Base-by-base conservation (phyloP, 2,797 vertebrate species). In the Cuniculus paca region DNA sequence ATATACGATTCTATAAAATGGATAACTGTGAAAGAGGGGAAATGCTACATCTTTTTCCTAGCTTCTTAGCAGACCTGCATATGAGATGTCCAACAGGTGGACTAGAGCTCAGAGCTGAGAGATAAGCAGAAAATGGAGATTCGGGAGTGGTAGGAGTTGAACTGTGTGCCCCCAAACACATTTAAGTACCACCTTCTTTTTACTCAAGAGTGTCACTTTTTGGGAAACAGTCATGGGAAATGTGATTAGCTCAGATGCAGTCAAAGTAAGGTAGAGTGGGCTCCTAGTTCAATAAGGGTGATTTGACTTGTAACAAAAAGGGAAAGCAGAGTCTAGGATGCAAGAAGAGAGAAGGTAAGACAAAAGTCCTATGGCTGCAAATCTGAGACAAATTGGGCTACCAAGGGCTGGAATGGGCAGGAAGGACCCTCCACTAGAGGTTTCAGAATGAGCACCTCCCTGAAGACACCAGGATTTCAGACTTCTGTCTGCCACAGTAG, bases 71-170 rank as follows among this genome's bases (percentile, higher is more conserved):
- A 56, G 26, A 50, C 34, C 65, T 48, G 81, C 61, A n/a, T 3
- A 4, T 28, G 8, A 95, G 36, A 90, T 75, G 58, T 39, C 77
- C 75, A 79, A 65, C n/a, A 75, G 60, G 34, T 24, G 2, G 14
- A 1, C 48, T 90, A 54, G 56, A 63, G 19, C 13, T 90, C 65
- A 80, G 14, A 68, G 88, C 42, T 36, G 72, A 77, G 74, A 26
- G 22, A 82, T 65, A 45, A 97, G 26, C n/a, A 81, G 58, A 9
- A 63, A 91, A 96, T 93, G 85, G 42, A 95, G 94, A 95, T 91
- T 81, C 95, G 24, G 88, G 81, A 81, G 56, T 45, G 8, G 19
- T n/a, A 60, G 2, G 4, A 4, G 24, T 26, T 65, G 10, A 79
- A 56, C 0, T 79, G n/a, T 83, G 2, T 13, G 2, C 34, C 45